A percentile compares a stretch with the other conserved stretches of the same genome.
phyloP scores from a whole-genome alignment of 2,888 invertebrate genomes.

The Pheosia gnoma region DNA sequence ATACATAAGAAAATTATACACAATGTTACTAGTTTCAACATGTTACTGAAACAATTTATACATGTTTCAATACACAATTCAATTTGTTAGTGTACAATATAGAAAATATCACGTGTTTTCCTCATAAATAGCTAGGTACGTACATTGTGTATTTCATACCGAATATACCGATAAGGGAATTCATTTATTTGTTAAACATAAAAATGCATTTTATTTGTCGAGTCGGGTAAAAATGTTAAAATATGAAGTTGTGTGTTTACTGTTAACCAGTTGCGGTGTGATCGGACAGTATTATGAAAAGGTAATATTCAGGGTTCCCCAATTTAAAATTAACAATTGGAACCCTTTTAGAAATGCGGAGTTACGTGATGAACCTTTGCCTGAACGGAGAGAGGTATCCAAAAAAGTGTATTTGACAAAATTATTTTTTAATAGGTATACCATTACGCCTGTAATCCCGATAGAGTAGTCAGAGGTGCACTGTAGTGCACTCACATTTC shows the following conservation, averaged over 20 bases:
- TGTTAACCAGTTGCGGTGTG: conserved; percentile 3
- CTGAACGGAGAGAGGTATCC: neutral
- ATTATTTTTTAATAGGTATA: no score
- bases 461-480: no score
- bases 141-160: no score
- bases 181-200: neutral
- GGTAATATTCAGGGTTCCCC: conserved; percentile 2
- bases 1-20: conserved; percentile 1
- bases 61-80: neutral
- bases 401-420: neutral
- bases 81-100: neutral
- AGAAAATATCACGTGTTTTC: neutral
- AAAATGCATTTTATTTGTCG: neutral
- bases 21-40: neutral
- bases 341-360: neutral
- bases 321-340: neutral
- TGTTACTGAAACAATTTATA: neutral
- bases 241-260: conserved; percentile 1
- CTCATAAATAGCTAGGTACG: neutral
- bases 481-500: no score
- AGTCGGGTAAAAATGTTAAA: neutral
- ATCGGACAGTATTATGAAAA: conserved; percentile 4
- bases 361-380: neutral
- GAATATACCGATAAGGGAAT: neutral
- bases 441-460: no score